phyloP scores from a whole-genome alignment of 2,113 vertebrate genomes.

The Xenus cinereus region DNA sequence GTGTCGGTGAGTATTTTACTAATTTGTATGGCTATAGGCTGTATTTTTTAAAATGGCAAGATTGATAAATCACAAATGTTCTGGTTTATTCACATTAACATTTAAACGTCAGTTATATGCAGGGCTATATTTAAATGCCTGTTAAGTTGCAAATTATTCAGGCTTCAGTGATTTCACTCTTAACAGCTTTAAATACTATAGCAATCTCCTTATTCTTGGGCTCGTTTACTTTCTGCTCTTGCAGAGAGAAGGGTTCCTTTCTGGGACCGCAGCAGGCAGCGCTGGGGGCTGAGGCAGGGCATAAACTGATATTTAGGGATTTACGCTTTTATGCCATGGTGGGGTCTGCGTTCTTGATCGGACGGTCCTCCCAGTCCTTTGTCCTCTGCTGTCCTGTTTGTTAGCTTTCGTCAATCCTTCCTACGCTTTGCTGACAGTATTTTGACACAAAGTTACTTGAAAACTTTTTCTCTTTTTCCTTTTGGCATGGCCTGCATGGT shows the following conservation, averaged over 20 bases:
- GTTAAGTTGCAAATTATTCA: background rate
- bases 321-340: background rate
- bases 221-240: background rate
- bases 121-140: conserved; percentile 16
- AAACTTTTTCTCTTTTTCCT: background rate
- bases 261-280: background rate
- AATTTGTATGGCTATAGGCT: background rate
- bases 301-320: background rate
- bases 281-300: background rate
- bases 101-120: background rate
- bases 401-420: background rate
- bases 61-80: background rate
- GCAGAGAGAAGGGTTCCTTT: background rate
- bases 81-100: background rate
- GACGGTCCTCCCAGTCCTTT: background rate
- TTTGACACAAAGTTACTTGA: background rate
- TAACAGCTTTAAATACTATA: background rate
- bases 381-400: background rate
- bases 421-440: background rate
- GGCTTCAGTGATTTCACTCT: background rate
- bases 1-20: conserved; percentile 83
- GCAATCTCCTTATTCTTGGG: background rate
- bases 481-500: background rate
- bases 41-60: background rate
- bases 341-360: background rate